These are phyloP conservation scores for Pelodytes ibericus DNA, from an alignment of 2,797 vertebrate species.

Conservation along the genomic window DNA sequence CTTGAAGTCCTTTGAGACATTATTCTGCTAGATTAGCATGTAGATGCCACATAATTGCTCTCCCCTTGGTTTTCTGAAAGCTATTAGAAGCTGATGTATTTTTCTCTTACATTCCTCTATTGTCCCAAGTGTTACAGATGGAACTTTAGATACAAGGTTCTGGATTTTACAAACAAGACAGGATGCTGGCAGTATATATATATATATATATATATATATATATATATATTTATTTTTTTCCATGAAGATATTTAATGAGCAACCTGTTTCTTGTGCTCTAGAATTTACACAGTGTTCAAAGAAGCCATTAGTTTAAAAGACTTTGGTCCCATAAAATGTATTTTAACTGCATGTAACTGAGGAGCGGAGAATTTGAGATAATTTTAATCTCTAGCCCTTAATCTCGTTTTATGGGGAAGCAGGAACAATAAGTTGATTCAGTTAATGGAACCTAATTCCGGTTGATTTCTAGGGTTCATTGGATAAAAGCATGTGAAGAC, in stretches of 20 bases:
- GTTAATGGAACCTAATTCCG: slow-evolving; percentile 31
- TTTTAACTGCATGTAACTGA: not conserved
- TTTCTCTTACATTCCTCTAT: slow-evolving; percentile 75
- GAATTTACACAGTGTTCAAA: slow-evolving; percentile 31
- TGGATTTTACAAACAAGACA: slow-evolving; percentile 57
- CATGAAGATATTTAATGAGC: slow-evolving; percentile 29
- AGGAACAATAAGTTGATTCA: slow-evolving; percentile 29
- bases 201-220: too few species aligned
- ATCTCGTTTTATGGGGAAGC: not conserved
- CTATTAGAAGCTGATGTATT: slow-evolving; percentile 90
- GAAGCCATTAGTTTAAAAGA: slow-evolving; percentile 11
- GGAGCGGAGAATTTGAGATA: not conserved
- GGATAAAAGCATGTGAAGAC: slow-evolving; percentile 2
- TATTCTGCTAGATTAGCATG: slow-evolving; percentile 92
- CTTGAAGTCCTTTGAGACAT: slow-evolving; percentile 86
- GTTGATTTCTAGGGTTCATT: not conserved
- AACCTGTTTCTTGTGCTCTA: slow-evolving; percentile 47
- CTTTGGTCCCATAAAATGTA: slow-evolving; percentile 22
- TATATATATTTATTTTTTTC: slow-evolving; percentile 59
- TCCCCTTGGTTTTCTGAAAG: slow-evolving; percentile 86
- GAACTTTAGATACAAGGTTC: slow-evolving; percentile 70
- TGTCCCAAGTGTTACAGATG: slow-evolving; percentile 74
- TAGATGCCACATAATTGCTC: slow-evolving; percentile 94
- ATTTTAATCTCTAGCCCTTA: not conserved
- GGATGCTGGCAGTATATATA: slow-evolving; percentile 59